phyloP scores from a whole-genome alignment of 2,888 invertebrate genomes.

The Folsomia candida region DNA sequence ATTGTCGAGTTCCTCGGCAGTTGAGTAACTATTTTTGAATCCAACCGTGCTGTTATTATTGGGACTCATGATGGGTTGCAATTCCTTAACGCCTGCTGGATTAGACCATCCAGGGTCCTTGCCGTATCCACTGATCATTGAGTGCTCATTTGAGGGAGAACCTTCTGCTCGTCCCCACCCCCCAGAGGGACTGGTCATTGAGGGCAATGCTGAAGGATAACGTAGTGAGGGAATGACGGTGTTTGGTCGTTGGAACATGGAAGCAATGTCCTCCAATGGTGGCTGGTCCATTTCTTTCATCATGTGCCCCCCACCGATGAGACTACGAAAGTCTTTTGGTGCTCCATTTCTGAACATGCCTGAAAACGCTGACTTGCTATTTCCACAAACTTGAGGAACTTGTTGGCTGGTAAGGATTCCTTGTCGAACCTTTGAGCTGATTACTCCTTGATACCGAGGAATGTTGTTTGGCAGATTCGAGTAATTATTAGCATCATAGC shows the following conservation, averaged over 20 bases:
- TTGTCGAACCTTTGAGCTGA: neutral
- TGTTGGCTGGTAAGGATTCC: neutral
- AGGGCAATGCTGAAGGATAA: neutral
- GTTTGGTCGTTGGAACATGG: constrained; percentile 26
- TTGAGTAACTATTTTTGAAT: neutral
- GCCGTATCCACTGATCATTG: neutral
- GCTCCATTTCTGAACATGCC: neutral
- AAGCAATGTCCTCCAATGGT: constrained; percentile 15
- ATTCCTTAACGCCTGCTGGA: neutral
- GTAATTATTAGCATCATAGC: neutral
- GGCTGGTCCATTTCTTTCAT: neutral
- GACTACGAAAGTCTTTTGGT: neutral
- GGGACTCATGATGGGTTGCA: neutral
- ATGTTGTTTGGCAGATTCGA: neutral
- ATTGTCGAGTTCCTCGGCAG: constrained; percentile 22
- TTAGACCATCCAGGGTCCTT: neutral
- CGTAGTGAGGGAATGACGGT: constrained; percentile 4
- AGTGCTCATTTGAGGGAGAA: neutral
- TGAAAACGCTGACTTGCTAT: neutral
- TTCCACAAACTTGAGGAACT: neutral
- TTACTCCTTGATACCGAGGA: neutral
- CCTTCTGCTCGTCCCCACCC: neutral
- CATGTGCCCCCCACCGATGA: no score
- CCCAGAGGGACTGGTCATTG: neutral
- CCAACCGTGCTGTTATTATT: constrained; percentile 5